phyloP scores from a whole-genome alignment of 2,113 vertebrate species.

The Oreochromis aureus region DNA sequence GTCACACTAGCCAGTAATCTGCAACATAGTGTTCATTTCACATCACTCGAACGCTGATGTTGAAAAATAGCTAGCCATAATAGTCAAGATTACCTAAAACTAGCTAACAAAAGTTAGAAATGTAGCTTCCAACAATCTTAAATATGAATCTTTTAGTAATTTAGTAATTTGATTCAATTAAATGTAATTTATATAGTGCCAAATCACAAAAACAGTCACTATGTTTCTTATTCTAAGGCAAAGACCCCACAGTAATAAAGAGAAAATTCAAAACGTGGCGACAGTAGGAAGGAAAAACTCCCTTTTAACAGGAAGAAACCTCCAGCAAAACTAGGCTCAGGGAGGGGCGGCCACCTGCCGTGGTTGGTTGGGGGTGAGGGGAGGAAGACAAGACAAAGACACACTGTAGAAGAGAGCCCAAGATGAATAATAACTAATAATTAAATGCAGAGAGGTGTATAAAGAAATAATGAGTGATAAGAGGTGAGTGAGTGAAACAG shows the following conservation, averaged over 20 bases:
- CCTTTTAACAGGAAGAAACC: background rate
- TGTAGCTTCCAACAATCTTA: background rate
- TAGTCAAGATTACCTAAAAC: background rate
- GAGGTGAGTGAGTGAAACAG: background rate
- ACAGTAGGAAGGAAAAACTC: background rate
- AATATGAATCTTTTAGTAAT: background rate
- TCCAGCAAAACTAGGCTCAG: background rate
- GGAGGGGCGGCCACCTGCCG: background rate
- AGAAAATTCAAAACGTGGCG: background rate
- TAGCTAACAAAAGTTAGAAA: background rate
- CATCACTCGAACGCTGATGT: background rate
- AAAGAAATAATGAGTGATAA: background rate
- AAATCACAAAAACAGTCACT: background rate
- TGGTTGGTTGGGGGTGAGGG: background rate
- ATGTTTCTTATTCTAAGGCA: background rate
- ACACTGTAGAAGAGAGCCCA: background rate
- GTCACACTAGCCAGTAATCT: background rate
- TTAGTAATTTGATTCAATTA: background rate
- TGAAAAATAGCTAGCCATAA: background rate
- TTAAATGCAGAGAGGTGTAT: background rate
- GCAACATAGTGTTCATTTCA: background rate
- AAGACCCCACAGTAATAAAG: too few relatives aligned
- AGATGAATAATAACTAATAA: background rate
- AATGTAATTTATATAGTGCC: background rate
- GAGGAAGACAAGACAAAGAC: background rate